Evolutionary conservation across 2,888 invertebrate genomes (phyloP), one percentile per base, ranked within the genome.

Genomic region (Resseliella maxima): DNA sequence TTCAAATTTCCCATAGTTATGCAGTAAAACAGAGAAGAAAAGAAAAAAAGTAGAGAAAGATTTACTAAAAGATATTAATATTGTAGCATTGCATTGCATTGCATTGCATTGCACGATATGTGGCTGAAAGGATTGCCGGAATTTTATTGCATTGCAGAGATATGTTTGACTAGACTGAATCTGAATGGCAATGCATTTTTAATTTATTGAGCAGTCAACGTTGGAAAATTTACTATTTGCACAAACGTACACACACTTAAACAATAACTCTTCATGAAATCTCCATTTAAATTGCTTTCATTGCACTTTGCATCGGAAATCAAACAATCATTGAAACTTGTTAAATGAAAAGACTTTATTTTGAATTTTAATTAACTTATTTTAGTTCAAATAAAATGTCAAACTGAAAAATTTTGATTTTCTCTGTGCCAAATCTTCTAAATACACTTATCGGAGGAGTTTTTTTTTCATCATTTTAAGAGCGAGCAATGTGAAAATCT

Each of bases 91-190:
- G 2, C 59, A 24, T 2, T 12, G 24, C 50, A 50, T 12, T 41
- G 41, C 5, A 5, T 41, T 12, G 12, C 50, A 50, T 18, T 6
- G 24, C 24, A 27, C 18, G 12, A 59, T 59, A 24, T 59, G 59
- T 59, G 59, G 59, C 24, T 59, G 24, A 59, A 24, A 59, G 24
- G 6, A 59, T 59, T 59, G n/a, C 24, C 24, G 27, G 59, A 2
- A 59, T 59, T 59, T 59, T 59, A 59, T 59, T 59, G 59, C 27
- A 59, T 12, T 59, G 24, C 59, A 24, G 24, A 59, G 59, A 59
- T 50, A 2, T 50, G 21, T 45, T 45, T 12, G 45, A 10, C n/a
- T n/a, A n/a, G n/a, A n/a, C n/a, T n/a, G n/a, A n/a, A n/a, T n/a
- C n/a, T 12, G 41, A 50, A 2, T 24, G n/a, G n/a, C 59, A 24